phyloP scores from a whole-genome alignment of 2,113 vertebrate genomes.

The Cercopithecus mona region DNA sequence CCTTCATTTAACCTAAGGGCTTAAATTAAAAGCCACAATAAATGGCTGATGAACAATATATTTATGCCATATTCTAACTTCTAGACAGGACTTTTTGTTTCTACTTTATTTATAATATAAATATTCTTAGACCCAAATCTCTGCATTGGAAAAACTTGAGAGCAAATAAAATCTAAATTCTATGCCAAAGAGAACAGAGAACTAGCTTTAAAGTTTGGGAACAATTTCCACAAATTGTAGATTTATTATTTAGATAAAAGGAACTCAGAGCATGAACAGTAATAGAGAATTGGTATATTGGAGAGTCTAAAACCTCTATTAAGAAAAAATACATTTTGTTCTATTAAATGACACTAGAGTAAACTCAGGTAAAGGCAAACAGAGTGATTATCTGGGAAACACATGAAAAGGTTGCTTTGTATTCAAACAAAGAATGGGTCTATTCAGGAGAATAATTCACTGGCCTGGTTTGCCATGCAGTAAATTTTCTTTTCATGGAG shows the following conservation, averaged over 20 bases:
- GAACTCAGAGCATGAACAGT: slow-evolving; percentile 18
- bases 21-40: slow-evolving; percentile 40
- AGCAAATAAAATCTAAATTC: slow-evolving; percentile 63
- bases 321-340: slow-evolving; percentile 69
- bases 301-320: slow-evolving; percentile 41
- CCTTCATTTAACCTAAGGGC: slow-evolving; percentile 26
- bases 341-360: slow-evolving; percentile 65
- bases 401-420: slow-evolving; percentile 71
- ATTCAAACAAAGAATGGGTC: slow-evolving; percentile 69
- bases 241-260: slow-evolving; percentile 74
- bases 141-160: slow-evolving; percentile 65
- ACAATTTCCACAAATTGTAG: slow-evolving; percentile 53
- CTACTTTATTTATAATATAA: slow-evolving; percentile 62
- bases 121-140: slow-evolving; percentile 52
- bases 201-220: slow-evolving; percentile 54
- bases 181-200: slow-evolving; percentile 66
- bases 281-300: slow-evolving; percentile 25
- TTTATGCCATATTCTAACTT: slow-evolving; percentile 48
- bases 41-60: slow-evolving; percentile 31
- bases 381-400: slow-evolving; percentile 48
- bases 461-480: slow-evolving; percentile 50
- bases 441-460: slow-evolving; percentile 73
- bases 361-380: slow-evolving; percentile 67
- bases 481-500: slow-evolving; percentile 73
- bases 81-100: slow-evolving; percentile 60